These are phyloP conservation scores for Sebastes umbrosus DNA, from an alignment of 2,797 vertebrate genomes.

Conservation along the genomic window DNA sequence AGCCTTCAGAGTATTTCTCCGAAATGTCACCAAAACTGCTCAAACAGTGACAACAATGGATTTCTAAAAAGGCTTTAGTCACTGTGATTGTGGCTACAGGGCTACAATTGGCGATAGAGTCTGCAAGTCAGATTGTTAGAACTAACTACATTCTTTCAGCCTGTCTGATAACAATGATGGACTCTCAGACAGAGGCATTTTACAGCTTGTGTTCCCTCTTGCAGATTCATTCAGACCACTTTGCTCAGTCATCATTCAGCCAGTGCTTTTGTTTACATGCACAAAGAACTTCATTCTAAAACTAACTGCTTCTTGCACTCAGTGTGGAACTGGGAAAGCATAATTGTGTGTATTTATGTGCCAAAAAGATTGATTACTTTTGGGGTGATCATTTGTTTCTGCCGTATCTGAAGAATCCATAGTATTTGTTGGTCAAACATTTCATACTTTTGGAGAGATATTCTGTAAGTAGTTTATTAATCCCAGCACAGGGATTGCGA, in stretches of 20 bases:
- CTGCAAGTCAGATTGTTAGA: constrained; percentile 7
- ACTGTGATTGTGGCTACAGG: not conserved
- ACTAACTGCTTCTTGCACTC: not conserved
- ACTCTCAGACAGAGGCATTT: not conserved
- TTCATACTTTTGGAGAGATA: not conserved
- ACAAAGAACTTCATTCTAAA: not conserved
- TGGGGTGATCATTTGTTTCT: not conserved
- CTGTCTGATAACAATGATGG: constrained; percentile 10
- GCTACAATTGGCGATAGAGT: not conserved
- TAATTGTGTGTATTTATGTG: not conserved
- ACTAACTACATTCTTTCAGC: constrained; percentile 6
- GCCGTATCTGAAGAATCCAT: not conserved
- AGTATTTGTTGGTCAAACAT: not conserved
- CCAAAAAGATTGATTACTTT: not conserved
- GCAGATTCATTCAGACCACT: constrained; percentile 2
- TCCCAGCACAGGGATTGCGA: not conserved
- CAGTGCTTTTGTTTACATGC: constrained; percentile 1
- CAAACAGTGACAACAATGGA: constrained; percentile 10
- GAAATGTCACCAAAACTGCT: constrained; percentile 29
- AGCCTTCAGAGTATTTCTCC: constrained; percentile 17
- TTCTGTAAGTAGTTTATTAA: not conserved
- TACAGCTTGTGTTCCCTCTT: not conserved
- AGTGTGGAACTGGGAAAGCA: not conserved
- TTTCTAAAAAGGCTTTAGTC: constrained; percentile 24
- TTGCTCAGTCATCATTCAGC: not conserved